A percentile compares a stretch with the other conserved stretches of the same genome.
Evolutionary conservation across 1,140 invertebrate genomes (phyloP).

Genomic region (Drosophila navojoa): DNA sequence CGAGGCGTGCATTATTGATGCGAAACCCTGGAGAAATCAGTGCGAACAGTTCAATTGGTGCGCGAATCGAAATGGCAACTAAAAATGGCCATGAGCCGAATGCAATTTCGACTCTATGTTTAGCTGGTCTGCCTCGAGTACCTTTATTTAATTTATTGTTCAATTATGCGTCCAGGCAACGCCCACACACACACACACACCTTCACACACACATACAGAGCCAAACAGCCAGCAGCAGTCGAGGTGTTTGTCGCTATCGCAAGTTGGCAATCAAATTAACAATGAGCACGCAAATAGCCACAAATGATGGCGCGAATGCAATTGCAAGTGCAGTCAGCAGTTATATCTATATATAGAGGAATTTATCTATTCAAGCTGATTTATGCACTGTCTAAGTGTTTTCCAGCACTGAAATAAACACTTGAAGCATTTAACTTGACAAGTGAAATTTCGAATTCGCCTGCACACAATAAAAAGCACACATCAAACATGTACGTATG

Average conservation of each 20-base stretch:
- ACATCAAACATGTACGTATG: conserved; percentile 68
- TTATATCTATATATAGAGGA: background rate
- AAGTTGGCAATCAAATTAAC: conserved; percentile 72
- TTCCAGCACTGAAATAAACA: conserved; percentile 11
- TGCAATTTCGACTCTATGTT: conserved; percentile 44
- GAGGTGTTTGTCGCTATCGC: conserved; percentile 66
- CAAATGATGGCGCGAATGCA: conserved; percentile 58
- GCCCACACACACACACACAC: conserved; percentile 22
- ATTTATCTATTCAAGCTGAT: conserved; percentile 25
- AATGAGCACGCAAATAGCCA: conserved; percentile 74
- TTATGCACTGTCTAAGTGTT: conserved; percentile 49
- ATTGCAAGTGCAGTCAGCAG: background rate
- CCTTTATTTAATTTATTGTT: conserved; percentile 74
- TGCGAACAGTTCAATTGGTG: conserved; percentile 26
- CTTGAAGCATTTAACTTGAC: conserved; percentile 64
- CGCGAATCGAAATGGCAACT: conserved; percentile 34
- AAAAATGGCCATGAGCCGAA: conserved; percentile 36
- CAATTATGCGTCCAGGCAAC: conserved; percentile 63
- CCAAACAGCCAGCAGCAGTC: background rate
- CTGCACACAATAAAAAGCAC: conserved; percentile 38
- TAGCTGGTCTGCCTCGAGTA: conserved; percentile 1
- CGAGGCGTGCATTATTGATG: conserved; percentile 36
- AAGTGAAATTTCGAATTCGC: conserved; percentile 42
- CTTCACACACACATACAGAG: background rate
- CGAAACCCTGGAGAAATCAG: conserved; percentile 20